These are phyloP conservation scores for Perdix hodgsoniae DNA, from an alignment of 2,797 vertebrate species.

Conservation along the genomic window DNA sequence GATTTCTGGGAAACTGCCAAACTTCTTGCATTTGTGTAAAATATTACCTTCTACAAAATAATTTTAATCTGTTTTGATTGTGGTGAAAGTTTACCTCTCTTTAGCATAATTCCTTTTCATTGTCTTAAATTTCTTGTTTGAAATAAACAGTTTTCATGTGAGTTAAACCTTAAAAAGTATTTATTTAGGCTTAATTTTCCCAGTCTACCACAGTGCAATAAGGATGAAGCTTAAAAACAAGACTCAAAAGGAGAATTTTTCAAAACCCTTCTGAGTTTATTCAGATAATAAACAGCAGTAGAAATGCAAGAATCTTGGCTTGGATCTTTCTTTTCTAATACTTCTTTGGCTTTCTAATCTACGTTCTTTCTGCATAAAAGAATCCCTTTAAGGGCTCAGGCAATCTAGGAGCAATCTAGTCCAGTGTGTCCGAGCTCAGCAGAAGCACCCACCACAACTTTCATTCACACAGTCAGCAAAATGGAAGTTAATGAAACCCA, in stretches of 20 bases:
- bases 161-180: neutral
- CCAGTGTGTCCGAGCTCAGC: neutral
- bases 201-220: neutral
- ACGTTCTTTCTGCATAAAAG: neutral
- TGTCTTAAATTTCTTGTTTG: neutral
- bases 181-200: neutral
- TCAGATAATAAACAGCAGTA: neutral
- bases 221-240: neutral
- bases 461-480: neutral
- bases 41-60: neutral
- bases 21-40: neutral
- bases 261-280: neutral
- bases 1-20: neutral
- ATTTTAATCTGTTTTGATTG: neutral
- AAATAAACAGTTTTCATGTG: neutral
- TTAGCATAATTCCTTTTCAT: neutral
- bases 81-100: neutral
- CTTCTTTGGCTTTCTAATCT: neutral
- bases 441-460: neutral
- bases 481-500: neutral
- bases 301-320: neutral
- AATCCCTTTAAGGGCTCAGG: neutral
- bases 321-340: neutral
- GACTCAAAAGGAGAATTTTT: neutral
- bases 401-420: rapidly evolving